phyloP scores from a whole-genome alignment of 2,113 vertebrate genomes.

The Todiramphus saurophagus region DNA sequence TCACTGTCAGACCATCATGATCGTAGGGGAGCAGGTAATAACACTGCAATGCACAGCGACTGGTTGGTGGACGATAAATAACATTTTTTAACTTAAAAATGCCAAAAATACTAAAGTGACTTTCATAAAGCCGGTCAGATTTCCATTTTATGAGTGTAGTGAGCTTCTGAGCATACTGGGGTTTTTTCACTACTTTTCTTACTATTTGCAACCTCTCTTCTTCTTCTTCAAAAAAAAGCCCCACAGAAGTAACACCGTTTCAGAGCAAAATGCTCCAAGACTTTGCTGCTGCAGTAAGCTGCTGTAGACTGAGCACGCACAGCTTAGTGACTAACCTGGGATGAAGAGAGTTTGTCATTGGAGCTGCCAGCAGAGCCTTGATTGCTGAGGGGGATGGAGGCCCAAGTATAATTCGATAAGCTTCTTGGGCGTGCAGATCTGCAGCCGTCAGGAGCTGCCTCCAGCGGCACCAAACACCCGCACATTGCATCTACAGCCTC shows the following conservation, averaged over 20 bases:
- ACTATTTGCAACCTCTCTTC: background rate
- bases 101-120: background rate
- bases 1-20: fast-evolving
- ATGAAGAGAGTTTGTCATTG: background rate
- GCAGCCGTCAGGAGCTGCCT: background rate
- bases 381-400: background rate
- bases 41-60: background rate
- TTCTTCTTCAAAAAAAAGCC: background rate
- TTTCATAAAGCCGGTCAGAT: background rate
- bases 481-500: background rate
- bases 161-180: background rate
- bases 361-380: background rate
- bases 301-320: background rate
- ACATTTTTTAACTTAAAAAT: background rate
- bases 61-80: background rate
- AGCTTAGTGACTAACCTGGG: background rate
- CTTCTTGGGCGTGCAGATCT: background rate
- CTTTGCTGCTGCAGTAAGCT: background rate
- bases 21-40: background rate
- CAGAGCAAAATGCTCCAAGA: background rate
- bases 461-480: background rate
- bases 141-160: background rate
- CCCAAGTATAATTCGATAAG: background rate
- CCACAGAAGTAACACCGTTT: background rate
- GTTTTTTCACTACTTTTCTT: background rate